Conservation (phyloP, 2,113 vertebrate genomes). For the Apus apus region DNA sequence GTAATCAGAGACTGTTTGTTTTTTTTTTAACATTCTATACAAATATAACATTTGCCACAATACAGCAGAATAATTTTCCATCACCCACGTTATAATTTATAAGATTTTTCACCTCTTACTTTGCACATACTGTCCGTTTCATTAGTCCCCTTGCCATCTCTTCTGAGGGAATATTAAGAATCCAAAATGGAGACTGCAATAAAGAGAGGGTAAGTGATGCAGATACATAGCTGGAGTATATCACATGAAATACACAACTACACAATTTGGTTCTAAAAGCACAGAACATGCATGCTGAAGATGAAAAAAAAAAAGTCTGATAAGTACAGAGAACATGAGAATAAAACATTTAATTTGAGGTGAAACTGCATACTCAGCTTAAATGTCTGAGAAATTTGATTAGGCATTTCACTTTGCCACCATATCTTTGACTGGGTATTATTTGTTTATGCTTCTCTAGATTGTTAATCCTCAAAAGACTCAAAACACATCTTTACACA, state of each 20-base stretch:
- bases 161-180: constrained; percentile 87
- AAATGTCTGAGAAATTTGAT: not conserved
- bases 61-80: not conserved
- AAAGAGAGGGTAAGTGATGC: constrained; percentile 7
- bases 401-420: not conserved
- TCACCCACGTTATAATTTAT: fast-evolving
- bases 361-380: not conserved
- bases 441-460: not conserved
- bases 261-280: not conserved
- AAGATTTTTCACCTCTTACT: constrained; percentile 79
- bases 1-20: not conserved
- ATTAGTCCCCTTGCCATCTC: constrained; percentile 87
- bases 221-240: not conserved
- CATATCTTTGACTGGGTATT: not conserved
- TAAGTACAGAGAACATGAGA: not conserved
- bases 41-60: not conserved
- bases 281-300: not conserved
- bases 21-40: not conserved
- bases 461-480: not conserved
- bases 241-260: not conserved
- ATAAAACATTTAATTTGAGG: not conserved
- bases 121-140: constrained; percentile 95
- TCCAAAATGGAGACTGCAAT: constrained; percentile 93
- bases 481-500: fast-evolving
- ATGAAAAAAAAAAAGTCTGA: not conserved